Conservation (phyloP, 2,888 invertebrate species). For the Plemyria rubiginata region DNA sequence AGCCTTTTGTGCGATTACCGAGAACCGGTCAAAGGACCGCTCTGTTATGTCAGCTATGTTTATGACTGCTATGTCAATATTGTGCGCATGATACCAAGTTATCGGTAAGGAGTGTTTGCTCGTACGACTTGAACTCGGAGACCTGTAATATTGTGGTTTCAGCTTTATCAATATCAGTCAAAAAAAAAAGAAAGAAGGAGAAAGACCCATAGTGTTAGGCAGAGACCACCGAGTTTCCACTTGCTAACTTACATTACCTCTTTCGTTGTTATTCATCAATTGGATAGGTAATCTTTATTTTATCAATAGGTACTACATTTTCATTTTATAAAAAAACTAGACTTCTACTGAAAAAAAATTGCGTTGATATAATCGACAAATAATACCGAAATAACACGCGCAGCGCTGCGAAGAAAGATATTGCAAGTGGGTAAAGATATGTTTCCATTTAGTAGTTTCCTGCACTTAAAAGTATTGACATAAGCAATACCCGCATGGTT, state of each 20-base stretch:
- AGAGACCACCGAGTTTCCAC: too few species aligned
- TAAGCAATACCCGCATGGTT: not conserved
- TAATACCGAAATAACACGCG: too few species aligned
- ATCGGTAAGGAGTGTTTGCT: not conserved
- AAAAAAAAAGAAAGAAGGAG: too few species aligned
- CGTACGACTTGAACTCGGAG: not conserved
- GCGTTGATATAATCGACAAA: too few species aligned
- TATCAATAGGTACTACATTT: too few species aligned
- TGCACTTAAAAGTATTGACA: not conserved
- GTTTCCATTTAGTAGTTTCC: not conserved
- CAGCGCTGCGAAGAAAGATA: not conserved
- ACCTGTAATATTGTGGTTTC: not conserved
- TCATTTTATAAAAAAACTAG: too few species aligned
- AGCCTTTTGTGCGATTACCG: slow-evolving; percentile 26
- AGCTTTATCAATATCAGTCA: not conserved
- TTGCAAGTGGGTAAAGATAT: not conserved
- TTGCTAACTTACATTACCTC: too few species aligned
- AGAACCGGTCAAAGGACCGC: slow-evolving; percentile 32
- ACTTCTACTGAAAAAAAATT: too few species aligned
- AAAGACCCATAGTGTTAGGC: too few species aligned
- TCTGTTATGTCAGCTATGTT: slow-evolving; percentile 7
- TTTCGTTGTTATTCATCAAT: too few species aligned
- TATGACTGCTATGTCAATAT: slow-evolving; percentile 13
- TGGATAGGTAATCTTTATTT: too few species aligned
- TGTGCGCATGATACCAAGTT: slow-evolving; percentile 11